Conservation (phyloP, 2,797 vertebrate species). For the Margarornis squamiger region DNA sequence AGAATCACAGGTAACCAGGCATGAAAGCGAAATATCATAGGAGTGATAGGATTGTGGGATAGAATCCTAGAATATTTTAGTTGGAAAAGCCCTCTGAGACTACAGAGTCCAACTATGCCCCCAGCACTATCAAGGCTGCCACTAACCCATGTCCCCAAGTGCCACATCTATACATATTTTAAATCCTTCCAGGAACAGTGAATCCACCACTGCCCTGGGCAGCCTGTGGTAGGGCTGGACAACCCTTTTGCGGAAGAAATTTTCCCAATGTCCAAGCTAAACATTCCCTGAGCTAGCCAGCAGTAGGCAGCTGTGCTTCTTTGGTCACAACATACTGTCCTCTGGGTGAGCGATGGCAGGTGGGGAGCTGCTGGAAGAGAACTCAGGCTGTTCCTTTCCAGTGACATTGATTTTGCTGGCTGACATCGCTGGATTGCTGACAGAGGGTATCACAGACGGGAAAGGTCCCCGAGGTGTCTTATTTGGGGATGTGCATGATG, state of each 20-base stretch:
- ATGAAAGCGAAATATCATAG: not conserved
- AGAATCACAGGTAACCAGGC: not conserved
- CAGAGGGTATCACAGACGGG: not conserved
- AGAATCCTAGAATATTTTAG: not conserved
- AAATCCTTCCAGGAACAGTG: not conserved
- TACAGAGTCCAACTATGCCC: not conserved
- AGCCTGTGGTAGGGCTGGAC: not conserved
- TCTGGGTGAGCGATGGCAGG: not conserved
- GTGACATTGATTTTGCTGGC: not conserved
- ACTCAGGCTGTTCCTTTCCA: not conserved
- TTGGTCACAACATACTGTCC: rapidly evolving
- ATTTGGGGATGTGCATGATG: not conserved
- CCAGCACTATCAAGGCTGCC: not conserved
- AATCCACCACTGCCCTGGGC: not conserved
- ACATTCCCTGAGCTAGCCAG: not conserved
- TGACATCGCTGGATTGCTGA: not conserved
- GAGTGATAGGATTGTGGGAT: not conserved
- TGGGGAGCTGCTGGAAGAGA: not conserved
- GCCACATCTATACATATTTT: not conserved
- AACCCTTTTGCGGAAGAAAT: not conserved
- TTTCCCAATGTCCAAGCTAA: not conserved
- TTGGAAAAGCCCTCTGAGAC: not conserved
- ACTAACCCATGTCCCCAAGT: not conserved
- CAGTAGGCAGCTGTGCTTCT: not conserved
- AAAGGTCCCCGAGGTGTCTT: not conserved